Evolutionary conservation across 2,888 invertebrate genomes (phyloP), one percentile per base, ranked within the genome.

Genomic region (Latrodectus hesperus): DNA sequence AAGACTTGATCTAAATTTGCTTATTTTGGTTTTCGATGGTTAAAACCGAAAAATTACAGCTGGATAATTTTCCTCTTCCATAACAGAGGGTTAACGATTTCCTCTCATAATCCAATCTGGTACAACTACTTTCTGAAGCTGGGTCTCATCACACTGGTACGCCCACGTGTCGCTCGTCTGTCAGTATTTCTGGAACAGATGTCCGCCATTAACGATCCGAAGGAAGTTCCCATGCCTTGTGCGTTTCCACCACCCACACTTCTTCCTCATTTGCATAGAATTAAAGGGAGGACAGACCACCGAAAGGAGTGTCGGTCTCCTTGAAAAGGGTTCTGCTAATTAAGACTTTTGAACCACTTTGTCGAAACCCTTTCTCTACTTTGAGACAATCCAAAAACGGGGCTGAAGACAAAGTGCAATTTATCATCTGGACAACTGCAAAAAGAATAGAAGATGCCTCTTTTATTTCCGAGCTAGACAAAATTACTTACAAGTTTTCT

Each of bases 261-360:
- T 81, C 65, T 65, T 71, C 68, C 51, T 83, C 84, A 84, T 84
- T 84, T 84, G 84, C 84, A 84, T 84, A 78, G 84, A 84, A 84
- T 84, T 84, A 78, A 78, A 84, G 64, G 78, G 73, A 72, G 84
- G 77, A 77, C 72, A 72, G 84, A 60, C 77, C 51, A 11, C 53
- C 22, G 73, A 78, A 84, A 84, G 53, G 80, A 80, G 80, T 51
- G 51, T 26, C 75, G 64, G 71, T 26, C 73, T 79, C 68, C 17
- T 26, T 70, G 72, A 53, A 67, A 78, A 72, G 84, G 84, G 71
- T 67, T 72, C 67, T 72, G 53, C 53, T 84, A 84, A 84, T 84
- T 84, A 84, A 84, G 78, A 78, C 83, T 84, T 84, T 73, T 77
- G 72, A 84, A 53, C 38, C 73, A 84, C 72, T 53, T 84, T 71